Evolutionary conservation across 2,797 vertebrate genomes (phyloP).

Genomic region (Bradypus variegatus): DNA sequence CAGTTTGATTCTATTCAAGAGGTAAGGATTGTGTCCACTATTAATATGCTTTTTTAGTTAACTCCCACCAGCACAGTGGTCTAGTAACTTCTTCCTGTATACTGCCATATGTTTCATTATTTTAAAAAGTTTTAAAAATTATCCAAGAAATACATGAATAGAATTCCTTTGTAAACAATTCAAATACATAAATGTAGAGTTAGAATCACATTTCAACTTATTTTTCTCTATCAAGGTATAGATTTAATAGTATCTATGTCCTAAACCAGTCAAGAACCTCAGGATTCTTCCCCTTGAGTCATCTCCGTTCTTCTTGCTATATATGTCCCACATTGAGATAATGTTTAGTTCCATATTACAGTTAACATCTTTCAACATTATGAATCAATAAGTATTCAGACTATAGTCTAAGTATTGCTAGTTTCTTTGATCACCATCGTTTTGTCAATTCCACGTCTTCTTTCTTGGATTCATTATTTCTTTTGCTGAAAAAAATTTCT

Average conservation of each 20-base stretch:
- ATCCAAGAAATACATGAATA: background rate
- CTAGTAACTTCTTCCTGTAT: background rate
- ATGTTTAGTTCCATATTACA: background rate
- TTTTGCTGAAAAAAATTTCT: background rate
- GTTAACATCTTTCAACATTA: background rate
- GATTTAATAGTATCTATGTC: background rate
- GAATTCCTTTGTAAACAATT: background rate
- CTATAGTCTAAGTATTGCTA: background rate
- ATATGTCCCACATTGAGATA: background rate
- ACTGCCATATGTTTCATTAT: background rate
- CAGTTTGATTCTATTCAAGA: background rate
- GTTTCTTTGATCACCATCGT: slow-evolving; percentile 14
- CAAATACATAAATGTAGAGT: background rate
- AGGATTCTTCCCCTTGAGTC: background rate
- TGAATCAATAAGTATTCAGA: background rate
- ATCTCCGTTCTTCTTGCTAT: background rate
- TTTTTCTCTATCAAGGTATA: background rate
- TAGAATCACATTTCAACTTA: background rate
- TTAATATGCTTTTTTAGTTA: background rate
- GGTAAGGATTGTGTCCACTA: background rate
- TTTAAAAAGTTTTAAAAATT: slow-evolving; percentile 2
- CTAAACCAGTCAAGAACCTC: background rate
- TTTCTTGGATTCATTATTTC: background rate
- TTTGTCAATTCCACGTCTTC: background rate
- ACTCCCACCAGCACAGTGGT: background rate